Conservation (phyloP, 1,140 invertebrate genomes). For the Pinna nobilis region DNA sequence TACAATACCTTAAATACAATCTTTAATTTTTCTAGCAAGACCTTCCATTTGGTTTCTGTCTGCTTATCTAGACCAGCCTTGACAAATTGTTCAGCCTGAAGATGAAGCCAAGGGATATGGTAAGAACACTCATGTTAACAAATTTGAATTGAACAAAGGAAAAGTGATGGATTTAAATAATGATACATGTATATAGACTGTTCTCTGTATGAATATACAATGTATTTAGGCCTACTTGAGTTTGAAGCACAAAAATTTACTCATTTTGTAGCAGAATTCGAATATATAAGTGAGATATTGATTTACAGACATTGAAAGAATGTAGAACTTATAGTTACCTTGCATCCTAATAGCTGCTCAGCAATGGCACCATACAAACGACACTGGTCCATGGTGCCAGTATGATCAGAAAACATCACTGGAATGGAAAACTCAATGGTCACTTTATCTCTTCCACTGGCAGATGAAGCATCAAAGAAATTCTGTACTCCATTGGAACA, state of each 20-base stretch:
- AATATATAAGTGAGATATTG: no score
- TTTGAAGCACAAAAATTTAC: no score
- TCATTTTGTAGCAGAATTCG: no score
- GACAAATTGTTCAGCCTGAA: constrained; percentile 22
- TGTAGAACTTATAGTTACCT: constrained; percentile 46
- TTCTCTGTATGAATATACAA: neutral
- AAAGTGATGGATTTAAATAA: no score
- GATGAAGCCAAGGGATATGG: neutral
- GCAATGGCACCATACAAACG: constrained; percentile 41
- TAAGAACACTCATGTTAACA: no score
- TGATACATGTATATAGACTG: no score
- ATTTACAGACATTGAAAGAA: no score
- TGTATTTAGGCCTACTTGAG: no score
- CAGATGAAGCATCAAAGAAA: constrained; percentile 35
- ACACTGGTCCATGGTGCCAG: constrained; percentile 54
- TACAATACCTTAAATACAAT: constrained; percentile 16
- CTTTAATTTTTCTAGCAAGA: constrained; percentile 33
- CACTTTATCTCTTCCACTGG: constrained; percentile 12
- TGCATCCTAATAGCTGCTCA: constrained; percentile 44
- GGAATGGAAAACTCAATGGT: constrained; percentile 50
- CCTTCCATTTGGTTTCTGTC: constrained; percentile 28
- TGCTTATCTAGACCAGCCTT: constrained; percentile 11
- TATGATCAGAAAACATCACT: constrained; percentile 57
- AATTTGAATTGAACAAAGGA: no score
- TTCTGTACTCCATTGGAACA: constrained; percentile 43